A percentile compares a stretch with the other conserved stretches of the same genome.
Evolutionary conservation across 1,140 invertebrate species (phyloP).

Genomic region (Drosophila hydei): DNA sequence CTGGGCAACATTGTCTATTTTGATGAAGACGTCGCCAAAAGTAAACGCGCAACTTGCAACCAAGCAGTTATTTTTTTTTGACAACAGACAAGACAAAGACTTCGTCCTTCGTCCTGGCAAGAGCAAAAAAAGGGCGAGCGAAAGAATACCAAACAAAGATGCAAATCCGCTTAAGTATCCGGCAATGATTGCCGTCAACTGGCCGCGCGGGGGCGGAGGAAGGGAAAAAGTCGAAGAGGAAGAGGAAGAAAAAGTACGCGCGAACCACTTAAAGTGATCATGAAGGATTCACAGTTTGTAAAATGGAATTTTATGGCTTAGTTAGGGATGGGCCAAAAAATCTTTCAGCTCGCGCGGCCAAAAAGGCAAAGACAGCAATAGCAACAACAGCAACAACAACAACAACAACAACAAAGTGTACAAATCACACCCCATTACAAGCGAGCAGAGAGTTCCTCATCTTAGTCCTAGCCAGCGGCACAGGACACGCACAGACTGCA

Average conservation of each 20-base stretch:
- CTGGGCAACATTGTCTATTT: slow-evolving; percentile 57
- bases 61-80: no score
- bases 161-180: slow-evolving; percentile 83
- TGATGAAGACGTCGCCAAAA: slow-evolving; percentile 68
- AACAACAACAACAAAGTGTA: slow-evolving; percentile 62
- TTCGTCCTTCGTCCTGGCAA: not conserved
- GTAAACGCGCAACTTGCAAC: slow-evolving; percentile 46
- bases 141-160: slow-evolving; percentile 66
- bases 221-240: not conserved
- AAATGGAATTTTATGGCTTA: slow-evolving; percentile 83
- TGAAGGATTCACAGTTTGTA: slow-evolving; percentile 84
- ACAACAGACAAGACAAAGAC: slow-evolving; percentile 67
- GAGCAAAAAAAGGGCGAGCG: not conserved
- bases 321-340: slow-evolving; percentile 48
- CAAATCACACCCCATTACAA: slow-evolving; percentile 83
- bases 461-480: slow-evolving; percentile 33
- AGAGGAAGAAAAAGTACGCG: slow-evolving; percentile 47
- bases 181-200: slow-evolving; percentile 74
- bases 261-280: slow-evolving; percentile 83
- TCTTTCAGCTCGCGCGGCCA: slow-evolving; percentile 56
- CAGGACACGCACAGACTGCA: slow-evolving; percentile 43
- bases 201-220: slow-evolving; percentile 6
- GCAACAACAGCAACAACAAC: slow-evolving; percentile 11
- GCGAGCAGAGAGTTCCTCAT: not conserved
- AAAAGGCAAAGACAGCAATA: slow-evolving; percentile 31